Evolutionary conservation across 2,113 vertebrate genomes (phyloP), one percentile per base, ranked within the genome.

Genomic region (Oncorhynchus keta): DNA sequence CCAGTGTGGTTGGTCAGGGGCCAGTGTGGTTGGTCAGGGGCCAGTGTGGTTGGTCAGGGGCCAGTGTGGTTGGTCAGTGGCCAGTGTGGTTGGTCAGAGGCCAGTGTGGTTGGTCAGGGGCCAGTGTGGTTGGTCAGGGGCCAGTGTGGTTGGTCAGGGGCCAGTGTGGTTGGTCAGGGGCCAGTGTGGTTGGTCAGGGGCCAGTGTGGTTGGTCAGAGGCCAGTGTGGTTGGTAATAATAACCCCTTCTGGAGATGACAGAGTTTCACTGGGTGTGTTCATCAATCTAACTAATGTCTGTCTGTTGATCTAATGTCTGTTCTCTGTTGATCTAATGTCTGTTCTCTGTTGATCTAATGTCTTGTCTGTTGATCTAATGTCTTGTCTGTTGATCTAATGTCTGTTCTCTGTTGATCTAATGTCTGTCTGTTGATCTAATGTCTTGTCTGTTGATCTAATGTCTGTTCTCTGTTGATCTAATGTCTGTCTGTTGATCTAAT

Each of bases 171-270:
- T 24, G 24, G 24, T 24, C 24, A 24, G 24, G 24, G 24, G 24
- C 24, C 24, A 24, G 24, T 24, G 24, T 24, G 28, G 28, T 28
- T 28, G 28, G 28, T 3, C 28, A 28, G 6, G 4, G 72, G 81
- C 69, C 75, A 78, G 79, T 82, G n/a, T n/a, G n/a, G n/a, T n/a
- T n/a, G n/a, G n/a, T n/a, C n/a, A n/a, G n/a, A n/a, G n/a, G n/a
- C n/a, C n/a, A n/a, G n/a, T 28, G 26, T 28, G 28, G 28, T 28
- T 28, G 28, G 28, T 3, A 78, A 77, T 82, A 89, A 89, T 87
- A 88, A 88, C 83, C 76, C 79, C 83, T 86, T 76, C 85, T 86
- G 78, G 83, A 86, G 78, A 86, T 83, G 77, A 89, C 83, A 87
- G 81, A 85, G 81, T 7, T 22, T 85, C 32, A 35, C 32, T 87